Evolutionary conservation across 2,113 vertebrate genomes (phyloP), one percentile per base, ranked within the genome.

Genomic region (Xiphias gladius): DNA sequence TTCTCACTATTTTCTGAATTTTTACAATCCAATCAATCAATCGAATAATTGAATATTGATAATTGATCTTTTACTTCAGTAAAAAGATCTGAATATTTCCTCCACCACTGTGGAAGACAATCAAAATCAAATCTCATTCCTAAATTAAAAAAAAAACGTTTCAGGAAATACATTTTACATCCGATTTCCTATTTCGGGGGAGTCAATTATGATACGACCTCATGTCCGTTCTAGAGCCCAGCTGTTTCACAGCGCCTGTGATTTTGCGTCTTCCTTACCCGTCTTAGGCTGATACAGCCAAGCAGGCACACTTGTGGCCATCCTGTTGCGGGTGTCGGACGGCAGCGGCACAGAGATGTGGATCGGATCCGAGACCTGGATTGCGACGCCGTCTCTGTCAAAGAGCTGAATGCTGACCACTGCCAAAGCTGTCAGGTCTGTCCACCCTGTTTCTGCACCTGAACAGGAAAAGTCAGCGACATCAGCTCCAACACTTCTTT

Each of bases 201-300:
- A 12, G 4, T 39, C 37, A 39, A 10, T 39, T 9, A 39, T 39
- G 7, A 39, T 39, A 24, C 52, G 52, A 62, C 24, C 26, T 57
- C 55, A 1, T 16, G 46, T 43, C 50, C 0, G 58, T 20, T 0
- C 26, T 32, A 50, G 48, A 50, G 48, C 16, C 5, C 52, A 28
- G 61, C 13, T 39, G 12, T 43, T 52, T 26, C 16, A 5, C 20
- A 22, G 14, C 50, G 58, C 76, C 43, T 17, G 13, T 59, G 48
- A 46, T 10, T n/a, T 17, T 41, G 6, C 55, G 59, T 50, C 24
- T 32, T 13, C 2, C 78, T 52, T 87, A 98, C 97, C 97, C 1
- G 94, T 97, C 87, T 94, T 97, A 22, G 95, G 92, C 90, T 97
- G 96, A 52, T 97, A 98, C 83, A 95, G 94, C 97, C 97, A 98